phyloP scores from a whole-genome alignment of 37 sponge, comb jelly and placozoan species.

The Theonella swinhoei region DNA sequence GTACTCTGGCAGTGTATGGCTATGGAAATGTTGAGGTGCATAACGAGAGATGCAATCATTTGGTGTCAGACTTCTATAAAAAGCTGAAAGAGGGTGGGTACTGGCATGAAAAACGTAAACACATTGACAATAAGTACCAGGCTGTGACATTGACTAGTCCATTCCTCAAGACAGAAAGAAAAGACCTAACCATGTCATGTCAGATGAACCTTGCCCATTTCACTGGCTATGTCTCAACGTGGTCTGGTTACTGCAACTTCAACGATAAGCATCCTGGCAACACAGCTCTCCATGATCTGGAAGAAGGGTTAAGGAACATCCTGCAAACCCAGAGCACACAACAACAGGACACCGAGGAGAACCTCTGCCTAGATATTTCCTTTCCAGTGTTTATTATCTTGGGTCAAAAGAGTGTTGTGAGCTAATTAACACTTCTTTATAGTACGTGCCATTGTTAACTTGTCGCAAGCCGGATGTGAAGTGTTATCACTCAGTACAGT shows the following conservation, averaged over 20 bases:
- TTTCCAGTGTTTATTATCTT: conserved; percentile 51
- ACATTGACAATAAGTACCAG: conserved; percentile 55
- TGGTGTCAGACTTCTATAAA: conserved; percentile 48
- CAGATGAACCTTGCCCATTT: conserved; percentile 15
- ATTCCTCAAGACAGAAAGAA: conserved; percentile 36
- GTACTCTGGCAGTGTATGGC: conserved; percentile 80
- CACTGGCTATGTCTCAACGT: conserved; percentile 60
- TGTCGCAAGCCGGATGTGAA: too few species aligned
- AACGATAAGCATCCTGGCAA: conserved; percentile 42
- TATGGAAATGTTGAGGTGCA: conserved; percentile 47
- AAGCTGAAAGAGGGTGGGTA: conserved; percentile 33
- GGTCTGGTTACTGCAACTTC: conserved; percentile 68
- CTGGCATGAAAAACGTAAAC: conserved; percentile 59
- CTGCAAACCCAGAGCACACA: too few species aligned
- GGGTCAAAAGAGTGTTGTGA: conserved; percentile 40
- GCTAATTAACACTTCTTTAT: too few species aligned
- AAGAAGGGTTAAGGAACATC: conserved; percentile 5
- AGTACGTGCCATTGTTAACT: too few species aligned
- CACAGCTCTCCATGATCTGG: conserved; percentile 28
- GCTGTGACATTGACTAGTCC: conserved; percentile 33
- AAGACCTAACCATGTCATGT: conserved; percentile 16
- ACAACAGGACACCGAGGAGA: not conserved
- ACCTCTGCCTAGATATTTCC: conserved; percentile 1
- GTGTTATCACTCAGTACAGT: too few species aligned
- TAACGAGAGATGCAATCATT: conserved; percentile 9